Evolutionary conservation across 2,113 vertebrate genomes (phyloP), one percentile per base, ranked within the genome.

Genomic region (Typhlomys cinereus): DNA sequence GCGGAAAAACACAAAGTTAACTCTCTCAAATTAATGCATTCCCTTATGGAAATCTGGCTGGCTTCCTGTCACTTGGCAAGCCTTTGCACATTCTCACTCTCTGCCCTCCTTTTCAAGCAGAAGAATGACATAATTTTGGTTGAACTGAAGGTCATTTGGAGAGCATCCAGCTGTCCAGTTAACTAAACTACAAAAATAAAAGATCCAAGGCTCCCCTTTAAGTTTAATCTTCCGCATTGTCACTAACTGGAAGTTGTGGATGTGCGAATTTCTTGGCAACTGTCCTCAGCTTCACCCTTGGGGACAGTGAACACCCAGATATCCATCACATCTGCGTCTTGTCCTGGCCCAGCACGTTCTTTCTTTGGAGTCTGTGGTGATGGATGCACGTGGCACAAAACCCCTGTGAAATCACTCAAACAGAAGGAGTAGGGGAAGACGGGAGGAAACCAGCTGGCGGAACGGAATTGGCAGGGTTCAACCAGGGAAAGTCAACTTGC

Each of bases 381-480:
- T 50, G 41, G 95, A 97, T 97, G 81, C 87, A 95, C 94, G 91
- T 96, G 89, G 31, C 92, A 97, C n/a, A n/a, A n/a, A n/a, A 89
- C 93, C 92, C 36, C 95, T 97, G 95, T 59, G 67, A 97, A 98
- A 97, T 97, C 81, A 95, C 90, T 98, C 96, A 96, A 96, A 96
- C 73, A 98, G 81, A 88, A 96, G 96, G 95, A 98, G 96, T 76
- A 95, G 90, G 90, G 93, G 91, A 97, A 88, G 93, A 97, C 97
- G 97, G 97, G 94, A 97, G 90, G 70, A 0, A 18, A 97, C 97
- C 96, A 98, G 95, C 96, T 97, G 97, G 96, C 84, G 94, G 94
- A 97, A 97, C 97, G 94, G 97, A 97, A 97, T 97, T 98, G 97
- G 96, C 96, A 98, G 89, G 34, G 70, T 95, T 97, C 94, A 85